Evolutionary conservation across 2,113 vertebrate genomes (phyloP).

Genomic region (Oncorhynchus mykiss): DNA sequence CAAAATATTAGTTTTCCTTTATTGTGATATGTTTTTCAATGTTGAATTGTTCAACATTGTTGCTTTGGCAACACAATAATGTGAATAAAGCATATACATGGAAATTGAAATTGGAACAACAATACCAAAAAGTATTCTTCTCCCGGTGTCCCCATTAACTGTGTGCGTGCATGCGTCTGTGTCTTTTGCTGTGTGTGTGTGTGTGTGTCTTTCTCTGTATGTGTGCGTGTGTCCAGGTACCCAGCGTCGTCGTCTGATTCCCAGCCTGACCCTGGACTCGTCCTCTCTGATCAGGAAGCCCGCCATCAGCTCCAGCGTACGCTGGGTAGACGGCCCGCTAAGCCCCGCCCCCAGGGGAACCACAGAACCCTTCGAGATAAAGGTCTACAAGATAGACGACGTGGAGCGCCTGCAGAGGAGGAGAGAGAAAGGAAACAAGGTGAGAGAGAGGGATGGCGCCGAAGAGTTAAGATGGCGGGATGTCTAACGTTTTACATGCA

Average conservation of each 20-base stretch:
- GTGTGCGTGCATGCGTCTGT: too few species aligned
- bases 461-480: conserved; percentile 77
- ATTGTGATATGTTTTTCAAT: too few species aligned
- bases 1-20: too few species aligned
- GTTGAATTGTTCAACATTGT: too few species aligned
- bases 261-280: conserved; percentile 82
- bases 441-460: conserved; percentile 61
- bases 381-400: conserved; percentile 98
- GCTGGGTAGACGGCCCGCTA: conserved; percentile 92
- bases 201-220: not conserved
- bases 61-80: too few species aligned
- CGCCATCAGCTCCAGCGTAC: conserved; percentile 72
- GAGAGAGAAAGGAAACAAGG: conserved; percentile 80
- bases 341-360: conserved; percentile 84
- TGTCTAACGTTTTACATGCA: too few species aligned
- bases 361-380: conserved; percentile 94
- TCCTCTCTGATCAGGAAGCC: conserved; percentile 87
- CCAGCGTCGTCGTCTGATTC: conserved; percentile 90
- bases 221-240: conserved; percentile 74
- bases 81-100: too few species aligned
- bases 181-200: too few species aligned
- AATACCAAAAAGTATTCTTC: too few species aligned
- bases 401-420: conserved; percentile 91
- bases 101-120: too few species aligned
- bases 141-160: too few species aligned